These are phyloP conservation scores for Heliopora coerulea DNA, from an alignment of 92 coral and sea anemone genomes.

Conservation along the genomic window DNA sequence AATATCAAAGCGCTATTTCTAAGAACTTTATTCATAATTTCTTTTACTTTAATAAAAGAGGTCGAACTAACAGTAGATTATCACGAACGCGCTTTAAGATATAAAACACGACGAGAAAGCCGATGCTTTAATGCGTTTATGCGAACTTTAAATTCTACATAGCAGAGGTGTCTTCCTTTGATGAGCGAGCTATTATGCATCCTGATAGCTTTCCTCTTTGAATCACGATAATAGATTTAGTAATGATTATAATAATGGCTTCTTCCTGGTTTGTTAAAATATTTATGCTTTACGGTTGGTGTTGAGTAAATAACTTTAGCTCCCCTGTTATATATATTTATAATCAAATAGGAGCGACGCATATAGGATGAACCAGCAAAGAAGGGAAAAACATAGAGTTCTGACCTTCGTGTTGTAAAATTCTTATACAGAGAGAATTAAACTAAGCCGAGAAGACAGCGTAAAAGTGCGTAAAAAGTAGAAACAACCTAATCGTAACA, in stretches of 20 bases:
- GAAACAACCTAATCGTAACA: no score
- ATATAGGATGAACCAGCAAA: neutral
- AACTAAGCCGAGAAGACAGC: no score
- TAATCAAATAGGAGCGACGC: neutral
- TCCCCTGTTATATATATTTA: neutral
- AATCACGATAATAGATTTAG: conserved; percentile 25
- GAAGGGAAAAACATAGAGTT: neutral
- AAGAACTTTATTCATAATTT: neutral
- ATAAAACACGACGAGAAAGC: no score
- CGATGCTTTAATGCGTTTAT: no score
- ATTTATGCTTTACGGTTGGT: conserved; percentile 14
- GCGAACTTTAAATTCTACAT: no score
- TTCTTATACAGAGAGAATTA: no score
- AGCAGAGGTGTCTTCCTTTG: no score
- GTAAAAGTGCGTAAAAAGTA: no score
- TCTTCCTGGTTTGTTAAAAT: conserved; percentile 39
- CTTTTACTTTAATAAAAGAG: neutral
- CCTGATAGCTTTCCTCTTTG: conserved; percentile 17
- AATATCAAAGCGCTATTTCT: no score
- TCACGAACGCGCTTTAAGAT: no score
- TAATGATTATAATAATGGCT: conserved; percentile 26
- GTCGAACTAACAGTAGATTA: no score
- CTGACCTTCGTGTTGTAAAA: neutral
- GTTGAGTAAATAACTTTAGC: conserved; percentile 16
- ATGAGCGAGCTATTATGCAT: neutral